phyloP scores from a whole-genome alignment of 2,888 invertebrate species.

The Zygaena filipendulae region DNA sequence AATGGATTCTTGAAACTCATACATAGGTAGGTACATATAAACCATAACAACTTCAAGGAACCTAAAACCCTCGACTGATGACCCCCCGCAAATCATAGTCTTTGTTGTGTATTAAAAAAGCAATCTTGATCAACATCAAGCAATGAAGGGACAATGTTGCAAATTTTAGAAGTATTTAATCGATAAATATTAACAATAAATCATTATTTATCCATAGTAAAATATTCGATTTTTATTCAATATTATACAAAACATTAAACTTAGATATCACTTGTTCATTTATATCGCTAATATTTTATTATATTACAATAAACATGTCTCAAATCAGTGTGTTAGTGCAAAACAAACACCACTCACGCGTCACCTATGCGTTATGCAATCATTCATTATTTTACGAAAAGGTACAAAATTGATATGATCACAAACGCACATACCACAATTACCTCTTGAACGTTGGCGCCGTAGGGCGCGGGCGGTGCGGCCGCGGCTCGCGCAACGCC shows the following conservation, averaged over 20 bases:
- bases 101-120: no score
- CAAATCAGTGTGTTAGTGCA: conserved; percentile 33
- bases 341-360: conserved; percentile 32
- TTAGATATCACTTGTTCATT: no score
- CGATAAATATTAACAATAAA: conserved; percentile 29
- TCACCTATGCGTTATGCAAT: conserved; percentile 25
- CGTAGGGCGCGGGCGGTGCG: conserved; percentile 23
- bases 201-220: conserved; percentile 20
- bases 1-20: no score
- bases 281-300: no score
- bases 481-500: conserved; percentile 1
- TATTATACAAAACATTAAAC: no score
- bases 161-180: conserved; percentile 33
- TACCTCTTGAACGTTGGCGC: conserved; percentile 47
- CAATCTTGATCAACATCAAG: no score
- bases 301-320: neutral
- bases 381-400: conserved; percentile 31
- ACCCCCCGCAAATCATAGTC: no score
- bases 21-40: no score
- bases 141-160: conserved; percentile 33
- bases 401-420: conserved; percentile 45
- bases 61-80: no score
- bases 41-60: no score
- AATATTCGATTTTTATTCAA: no score
- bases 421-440: conserved; percentile 53